A percentile compares a stretch with the other conserved stretches of the same genome.
Conservation (phyloP, 2,113 vertebrate genomes). For the Setophaga coronata region DNA sequence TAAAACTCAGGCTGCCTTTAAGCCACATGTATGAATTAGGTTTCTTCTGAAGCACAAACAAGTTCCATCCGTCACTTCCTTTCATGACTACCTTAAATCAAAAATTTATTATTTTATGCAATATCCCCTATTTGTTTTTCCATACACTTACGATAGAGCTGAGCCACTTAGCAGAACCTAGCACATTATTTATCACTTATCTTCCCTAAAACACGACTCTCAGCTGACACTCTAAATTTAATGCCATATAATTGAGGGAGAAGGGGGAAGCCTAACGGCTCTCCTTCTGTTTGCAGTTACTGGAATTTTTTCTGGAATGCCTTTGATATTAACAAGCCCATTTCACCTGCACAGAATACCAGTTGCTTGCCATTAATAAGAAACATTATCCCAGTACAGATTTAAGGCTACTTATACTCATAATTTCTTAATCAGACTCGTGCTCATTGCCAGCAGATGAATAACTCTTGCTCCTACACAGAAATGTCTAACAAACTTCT, state of each 20-base stretch:
- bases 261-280: neutral
- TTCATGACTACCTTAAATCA: neutral
- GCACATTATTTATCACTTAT: constrained; percentile 19
- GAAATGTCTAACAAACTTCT: neutral
- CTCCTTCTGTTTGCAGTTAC: neutral
- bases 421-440: neutral
- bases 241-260: neutral
- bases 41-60: neutral
- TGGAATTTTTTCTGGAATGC: neutral
- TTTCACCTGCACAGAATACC: neutral
- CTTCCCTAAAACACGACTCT: neutral
- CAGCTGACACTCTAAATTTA: neutral
- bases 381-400: neutral
- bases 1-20: constrained; percentile 25
- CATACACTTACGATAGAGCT: neutral
- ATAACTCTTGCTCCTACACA: neutral
- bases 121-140: constrained; percentile 46
- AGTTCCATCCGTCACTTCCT: neutral
- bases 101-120: constrained; percentile 22
- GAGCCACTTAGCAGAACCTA: constrained; percentile 7
- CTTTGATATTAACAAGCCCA: neutral
- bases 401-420: neutral
- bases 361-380: neutral
- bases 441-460: neutral
- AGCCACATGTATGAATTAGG: neutral